Evolutionary conservation across 2,888 invertebrate species (phyloP), one percentile per base, ranked within the genome.

Genomic region (Troides oblongomaculatus): DNA sequence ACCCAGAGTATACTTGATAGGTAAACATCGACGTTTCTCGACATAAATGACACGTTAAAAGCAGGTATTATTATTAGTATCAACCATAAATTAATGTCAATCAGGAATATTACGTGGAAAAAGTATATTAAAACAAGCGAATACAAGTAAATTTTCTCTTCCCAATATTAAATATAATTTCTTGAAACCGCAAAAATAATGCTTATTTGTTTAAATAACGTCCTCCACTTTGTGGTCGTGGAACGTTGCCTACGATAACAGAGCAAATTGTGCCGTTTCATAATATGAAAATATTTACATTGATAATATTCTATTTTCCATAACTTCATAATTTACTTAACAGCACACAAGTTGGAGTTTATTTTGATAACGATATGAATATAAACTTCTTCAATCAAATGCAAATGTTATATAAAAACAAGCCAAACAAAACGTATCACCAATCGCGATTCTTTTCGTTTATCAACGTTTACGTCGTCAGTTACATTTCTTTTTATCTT

Each of bases 201-300:
- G 53, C 5, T 53, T n/a, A 53, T 53, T 53, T n/a, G n/a, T 53
- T 18, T n/a, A n/a, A 53, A 53, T 53, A 53, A 53, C n/a, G 53
- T 53, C n/a, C 18, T 18, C n/a, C 3, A 12, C 23, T 58, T 23
- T 23, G 57, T 30, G 23, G 36, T 56, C 36, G 8, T 56, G 63
- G 56, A 30, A 63, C 56, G 63, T 56, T 63, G 50, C 53, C n/a
- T 63, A 25, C 25, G 36, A 56, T 30, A 56, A 30, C 63, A 56
- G 53, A 63, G 10, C 50, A 61, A 61, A 61, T 61, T 61, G 43
- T 43, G 30, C 30, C 8, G 43, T 39, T 39, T 61, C 39, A 39
- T 39, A 61, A 39, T 23, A 62, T 46, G 39, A 62, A 62, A 21
- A 43, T 21, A 62, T 43, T 62, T 21, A 23, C 21, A 62, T 43